Evolutionary conservation across 2,888 invertebrate species (phyloP).

Genomic region (Sclerodermus sp.): DNA sequence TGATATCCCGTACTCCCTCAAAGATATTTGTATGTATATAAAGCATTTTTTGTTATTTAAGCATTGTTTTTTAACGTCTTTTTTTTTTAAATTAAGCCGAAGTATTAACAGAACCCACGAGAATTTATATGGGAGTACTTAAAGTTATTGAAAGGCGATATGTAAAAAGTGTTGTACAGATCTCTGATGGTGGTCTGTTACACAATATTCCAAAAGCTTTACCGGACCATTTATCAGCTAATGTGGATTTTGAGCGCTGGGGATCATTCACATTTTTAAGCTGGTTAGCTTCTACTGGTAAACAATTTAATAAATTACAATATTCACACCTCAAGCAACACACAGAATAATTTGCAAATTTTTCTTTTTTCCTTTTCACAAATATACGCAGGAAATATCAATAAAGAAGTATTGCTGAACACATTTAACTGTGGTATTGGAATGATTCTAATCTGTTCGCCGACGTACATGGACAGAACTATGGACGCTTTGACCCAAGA

Average conservation of each 20-base stretch:
- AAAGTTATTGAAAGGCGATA: constrained; percentile 70
- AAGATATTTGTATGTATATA: constrained; percentile 67
- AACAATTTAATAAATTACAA: constrained; percentile 21
- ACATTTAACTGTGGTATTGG: constrained; percentile 98
- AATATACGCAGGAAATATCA: constrained; percentile 77
- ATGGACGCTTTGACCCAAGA: constrained; percentile 55
- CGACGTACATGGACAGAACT: constrained; percentile 62
- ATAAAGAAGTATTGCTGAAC: constrained; percentile 77
- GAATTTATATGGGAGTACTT: constrained; percentile 80
- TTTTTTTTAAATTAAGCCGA: constrained; percentile 64
- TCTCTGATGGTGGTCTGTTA: constrained; percentile 89
- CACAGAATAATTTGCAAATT: no score
- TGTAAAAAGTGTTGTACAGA: constrained; percentile 88
- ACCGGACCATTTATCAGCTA: constrained; percentile 67
- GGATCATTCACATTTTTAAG: constrained; percentile 78
- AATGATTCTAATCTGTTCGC: constrained; percentile 75
- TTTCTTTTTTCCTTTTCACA: no score
- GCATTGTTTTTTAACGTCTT: constrained; percentile 2
- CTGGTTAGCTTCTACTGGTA: constrained; percentile 80
- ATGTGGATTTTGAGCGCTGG: constrained; percentile 73
- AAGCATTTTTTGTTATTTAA: background rate
- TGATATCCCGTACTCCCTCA: constrained; percentile 72
- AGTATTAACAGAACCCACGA: constrained; percentile 82
- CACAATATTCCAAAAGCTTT: constrained; percentile 88
- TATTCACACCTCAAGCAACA: constrained; percentile 2